Conservation (phyloP, 2,113 vertebrate species). For the Gadus macrocephalus region DNA sequence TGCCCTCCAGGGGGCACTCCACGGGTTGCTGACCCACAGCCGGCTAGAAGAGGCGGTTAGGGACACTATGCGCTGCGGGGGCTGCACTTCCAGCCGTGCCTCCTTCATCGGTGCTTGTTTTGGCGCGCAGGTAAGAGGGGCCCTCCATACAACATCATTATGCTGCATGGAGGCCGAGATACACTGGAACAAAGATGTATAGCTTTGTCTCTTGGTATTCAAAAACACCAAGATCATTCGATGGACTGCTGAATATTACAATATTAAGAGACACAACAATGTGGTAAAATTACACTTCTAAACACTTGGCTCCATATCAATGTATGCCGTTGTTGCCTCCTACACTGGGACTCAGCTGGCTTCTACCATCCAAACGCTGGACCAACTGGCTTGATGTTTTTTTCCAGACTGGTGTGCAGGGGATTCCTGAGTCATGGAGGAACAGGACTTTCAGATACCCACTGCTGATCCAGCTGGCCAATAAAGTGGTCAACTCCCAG, state of each 20-base stretch:
- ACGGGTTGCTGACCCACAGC: constrained; percentile 58
- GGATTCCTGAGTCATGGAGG: constrained; percentile 68
- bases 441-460: constrained; percentile 60
- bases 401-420: constrained; percentile 59
- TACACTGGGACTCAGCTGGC: too few species aligned
- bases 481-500: constrained; percentile 37
- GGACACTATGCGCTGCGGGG: constrained; percentile 66
- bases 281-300: too few species aligned
- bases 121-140: constrained; percentile 60
- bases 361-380: too few species aligned
- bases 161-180: not conserved
- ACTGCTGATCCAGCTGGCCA: constrained; percentile 52
- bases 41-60: constrained; percentile 62
- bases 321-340: too few species aligned
- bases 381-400: constrained; percentile 22
- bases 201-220: too few species aligned
- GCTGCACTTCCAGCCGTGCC: constrained; percentile 64
- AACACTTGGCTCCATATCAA: too few species aligned
- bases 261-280: too few species aligned
- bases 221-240: too few species aligned
- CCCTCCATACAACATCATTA: not conserved
- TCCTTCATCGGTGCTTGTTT: constrained; percentile 70
- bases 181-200: not conserved
- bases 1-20: constrained; percentile 69
- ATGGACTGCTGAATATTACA: too few species aligned